Percentiles rank a stretch among this genome's conserved stretches.
These are phyloP conservation scores for Motacilla tschutschensis DNA, from an alignment of 2,113 vertebrate genomes.

Conservation along the genomic window DNA sequence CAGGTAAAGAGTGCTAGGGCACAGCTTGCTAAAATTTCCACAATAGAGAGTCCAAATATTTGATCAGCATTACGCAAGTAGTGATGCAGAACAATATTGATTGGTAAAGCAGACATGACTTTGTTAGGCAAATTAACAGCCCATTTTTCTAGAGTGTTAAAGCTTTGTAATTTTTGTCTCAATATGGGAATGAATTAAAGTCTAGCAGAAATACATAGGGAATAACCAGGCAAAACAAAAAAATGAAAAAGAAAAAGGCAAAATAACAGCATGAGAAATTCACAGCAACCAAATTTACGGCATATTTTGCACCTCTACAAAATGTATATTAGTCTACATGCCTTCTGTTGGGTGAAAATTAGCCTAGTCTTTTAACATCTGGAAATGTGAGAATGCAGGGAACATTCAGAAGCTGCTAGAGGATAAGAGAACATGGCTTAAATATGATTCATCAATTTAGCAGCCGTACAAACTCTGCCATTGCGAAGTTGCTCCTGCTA, in stretches of 20 bases:
- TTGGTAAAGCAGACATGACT: background rate
- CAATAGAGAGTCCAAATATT: background rate
- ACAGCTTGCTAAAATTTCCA: background rate
- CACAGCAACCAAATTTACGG: background rate
- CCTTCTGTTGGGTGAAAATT: background rate
- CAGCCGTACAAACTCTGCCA: background rate
- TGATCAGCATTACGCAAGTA: background rate
- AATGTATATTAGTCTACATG: background rate
- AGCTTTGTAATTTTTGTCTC: background rate
- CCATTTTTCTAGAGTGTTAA: background rate
- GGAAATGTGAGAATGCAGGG: background rate
- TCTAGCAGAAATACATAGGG: background rate
- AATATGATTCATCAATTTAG: background rate
- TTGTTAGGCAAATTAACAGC: background rate
- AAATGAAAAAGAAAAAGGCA: background rate
- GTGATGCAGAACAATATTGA: background rate
- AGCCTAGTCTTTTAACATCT: background rate
- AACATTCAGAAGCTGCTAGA: background rate
- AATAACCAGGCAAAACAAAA: background rate
- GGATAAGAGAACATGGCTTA: background rate
- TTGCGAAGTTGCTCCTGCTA: background rate
- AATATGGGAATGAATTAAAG: background rate
- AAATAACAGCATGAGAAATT: background rate
- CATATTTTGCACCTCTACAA: background rate
- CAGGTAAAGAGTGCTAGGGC: background rate